Base-by-base conservation (phyloP, 2,113 vertebrate genomes). In the Psophia crepitans region DNA sequence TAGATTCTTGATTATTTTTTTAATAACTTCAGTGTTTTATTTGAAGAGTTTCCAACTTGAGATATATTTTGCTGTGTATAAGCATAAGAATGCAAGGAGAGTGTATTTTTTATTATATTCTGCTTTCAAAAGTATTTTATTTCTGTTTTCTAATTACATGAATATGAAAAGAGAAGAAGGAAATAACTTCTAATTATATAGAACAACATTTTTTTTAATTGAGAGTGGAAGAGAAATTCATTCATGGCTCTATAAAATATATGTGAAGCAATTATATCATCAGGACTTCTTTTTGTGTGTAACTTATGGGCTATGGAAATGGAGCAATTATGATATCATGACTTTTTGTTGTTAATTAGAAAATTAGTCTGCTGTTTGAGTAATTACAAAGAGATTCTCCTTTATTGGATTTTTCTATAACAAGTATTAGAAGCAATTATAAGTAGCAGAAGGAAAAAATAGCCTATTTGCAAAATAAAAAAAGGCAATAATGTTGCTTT, bases 281-380 rank as follows among this genome's bases (percentile, higher is more conserved):
- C 80, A 90, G 65, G 64, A 76, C 35, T 95, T 91, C 68, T 89
- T 90, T 95, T 95, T 91, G 14, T 84, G 20, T 65, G 33, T 74
- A 82, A 91, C 44, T 95, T 81, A 85, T 73, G 12, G 74, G n/a
- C 54, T 93, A 56, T 80, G 71, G 87, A 93, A 97, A 87, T 84
- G 28, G 32, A 94, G 51, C 68, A 95, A 97, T 97, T 96, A 97
- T 71, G 77, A 65, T 87, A 93, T 84, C 76, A 94, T 84, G 80
- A 87, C 63, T 92, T 96, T 87, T 96, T 97, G 71, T 92, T 88
- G 70, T 89, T 96, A 97, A 97, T 96, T 96, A 86, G 86, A 96
- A 97, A 96, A 97, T 97, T 90, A 88, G 54, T 93, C 87, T 95
- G 39, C 68, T 93, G 68, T 90, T 90, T 91, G 75, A 71, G 30